Percentiles rank a stretch among this genome's conserved stretches.
These are phyloP conservation scores for Actinopyga echinites DNA, from an alignment of 53 echinoderm and acorn worm genomes.

Conservation along the genomic window DNA sequence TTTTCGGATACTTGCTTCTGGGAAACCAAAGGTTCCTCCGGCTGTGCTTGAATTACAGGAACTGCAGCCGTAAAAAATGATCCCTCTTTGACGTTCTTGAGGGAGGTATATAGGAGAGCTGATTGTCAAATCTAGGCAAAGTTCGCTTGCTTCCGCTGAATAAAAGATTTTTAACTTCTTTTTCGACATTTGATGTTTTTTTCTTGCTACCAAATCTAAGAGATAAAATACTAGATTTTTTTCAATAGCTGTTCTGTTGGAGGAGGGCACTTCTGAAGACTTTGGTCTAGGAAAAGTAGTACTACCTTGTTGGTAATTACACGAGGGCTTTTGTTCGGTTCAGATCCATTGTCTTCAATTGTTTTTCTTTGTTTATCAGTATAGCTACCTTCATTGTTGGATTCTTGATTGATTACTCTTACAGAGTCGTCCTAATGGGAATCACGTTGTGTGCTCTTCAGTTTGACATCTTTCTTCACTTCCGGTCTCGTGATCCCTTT, in stretches of 20 bases:
- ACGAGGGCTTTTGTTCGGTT: too few species aligned
- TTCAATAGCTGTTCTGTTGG: not conserved
- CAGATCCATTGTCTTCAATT: too few species aligned
- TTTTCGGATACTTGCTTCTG: not conserved
- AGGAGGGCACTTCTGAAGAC: too few species aligned
- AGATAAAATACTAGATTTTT: not conserved
- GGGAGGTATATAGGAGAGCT: constrained; percentile 11
- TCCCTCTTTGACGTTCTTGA: not conserved
- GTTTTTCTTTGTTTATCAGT: too few species aligned
- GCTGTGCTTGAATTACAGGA: not conserved
- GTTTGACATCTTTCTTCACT: too few species aligned
- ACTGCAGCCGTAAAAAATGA: not conserved
- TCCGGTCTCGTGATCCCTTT: too few species aligned
- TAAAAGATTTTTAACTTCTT: not conserved
- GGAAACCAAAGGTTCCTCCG: not conserved
- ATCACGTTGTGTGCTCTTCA: too few species aligned
- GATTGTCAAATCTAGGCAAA: constrained; percentile 21
- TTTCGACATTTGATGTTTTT: not conserved
- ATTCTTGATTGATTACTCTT: too few species aligned
- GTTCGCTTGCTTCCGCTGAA: not conserved
- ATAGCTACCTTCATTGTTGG: too few species aligned
- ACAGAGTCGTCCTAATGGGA: too few species aligned
- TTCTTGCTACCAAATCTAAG: constrained; percentile 23
- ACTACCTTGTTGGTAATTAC: too few species aligned
- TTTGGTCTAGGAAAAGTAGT: too few species aligned